Conservation (phyloP, 23 tunicate genomes). For the Botrylloides violaceus region DNA sequence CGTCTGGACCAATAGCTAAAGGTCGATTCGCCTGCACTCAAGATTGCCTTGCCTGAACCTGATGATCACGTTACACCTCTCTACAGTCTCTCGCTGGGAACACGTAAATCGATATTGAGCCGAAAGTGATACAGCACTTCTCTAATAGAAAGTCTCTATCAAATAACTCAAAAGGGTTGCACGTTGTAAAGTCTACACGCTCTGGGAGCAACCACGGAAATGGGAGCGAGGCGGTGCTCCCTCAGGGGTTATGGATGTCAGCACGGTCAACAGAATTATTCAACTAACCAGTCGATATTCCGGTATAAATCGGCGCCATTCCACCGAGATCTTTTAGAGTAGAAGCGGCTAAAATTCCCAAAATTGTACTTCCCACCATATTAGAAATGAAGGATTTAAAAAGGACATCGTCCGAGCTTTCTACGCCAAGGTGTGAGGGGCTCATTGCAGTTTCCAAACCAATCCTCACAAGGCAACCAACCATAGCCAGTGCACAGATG, state of each 20-base stretch:
- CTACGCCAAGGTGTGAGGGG: conserved; percentile 16
- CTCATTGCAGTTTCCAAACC: conserved; percentile 1
- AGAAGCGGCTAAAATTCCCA: conserved; percentile 34
- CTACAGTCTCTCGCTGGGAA: no score
- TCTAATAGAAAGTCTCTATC: no score
- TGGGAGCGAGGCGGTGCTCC: background rate
- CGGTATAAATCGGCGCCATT: conserved; percentile 7
- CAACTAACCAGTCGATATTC: conserved; percentile 32
- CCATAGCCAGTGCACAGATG: conserved; percentile 16
- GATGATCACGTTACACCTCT: no score
- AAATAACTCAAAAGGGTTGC: no score
- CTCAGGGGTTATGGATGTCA: no score
- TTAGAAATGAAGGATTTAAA: conserved; percentile 63
- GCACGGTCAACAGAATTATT: background rate
- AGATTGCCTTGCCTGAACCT: no score
- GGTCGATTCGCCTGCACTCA: no score
- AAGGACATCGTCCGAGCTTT: conserved; percentile 31
- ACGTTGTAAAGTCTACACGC: no score
- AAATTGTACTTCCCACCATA: conserved; percentile 58
- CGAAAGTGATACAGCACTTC: no score
- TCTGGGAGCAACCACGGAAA: no score
- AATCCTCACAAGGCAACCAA: conserved; percentile 33
- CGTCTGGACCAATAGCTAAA: no score
- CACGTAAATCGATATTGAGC: no score
- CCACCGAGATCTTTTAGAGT: conserved; percentile 4